Evolutionary conservation across 2,113 vertebrate genomes (phyloP).

Genomic region (Xyliphius kryptos): DNA sequence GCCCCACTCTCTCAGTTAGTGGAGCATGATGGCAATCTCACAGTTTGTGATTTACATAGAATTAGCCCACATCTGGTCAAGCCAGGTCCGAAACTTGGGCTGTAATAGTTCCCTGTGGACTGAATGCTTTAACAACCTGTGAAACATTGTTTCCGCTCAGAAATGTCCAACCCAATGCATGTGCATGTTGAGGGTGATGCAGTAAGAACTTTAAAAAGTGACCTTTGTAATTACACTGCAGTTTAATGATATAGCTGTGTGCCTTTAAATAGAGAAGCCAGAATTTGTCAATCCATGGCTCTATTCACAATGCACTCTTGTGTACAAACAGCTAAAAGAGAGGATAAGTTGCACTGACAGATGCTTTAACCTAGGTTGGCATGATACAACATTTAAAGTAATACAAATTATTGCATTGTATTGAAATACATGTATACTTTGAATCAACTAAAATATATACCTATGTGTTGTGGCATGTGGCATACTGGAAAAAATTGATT

Average conservation of each 20-base stretch:
- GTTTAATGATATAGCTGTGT: constrained; percentile 35
- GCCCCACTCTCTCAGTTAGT: constrained; percentile 48
- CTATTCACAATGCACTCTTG: constrained; percentile 24
- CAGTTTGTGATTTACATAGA: constrained; percentile 51
- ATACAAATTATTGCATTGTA: too few species aligned
- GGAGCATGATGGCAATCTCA: constrained; percentile 48
- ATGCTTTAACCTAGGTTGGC: too few species aligned
- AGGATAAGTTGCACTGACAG: constrained; percentile 10
- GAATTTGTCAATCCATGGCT: constrained; percentile 24
- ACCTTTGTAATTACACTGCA: constrained; percentile 30
- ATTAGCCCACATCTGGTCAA: constrained; percentile 49
- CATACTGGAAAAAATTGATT: too few species aligned
- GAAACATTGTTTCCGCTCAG: constrained; percentile 46
- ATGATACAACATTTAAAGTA: too few species aligned
- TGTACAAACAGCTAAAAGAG: constrained; percentile 30
- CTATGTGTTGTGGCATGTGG: too few species aligned
- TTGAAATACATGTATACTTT: too few species aligned
- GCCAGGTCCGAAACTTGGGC: constrained; percentile 27
- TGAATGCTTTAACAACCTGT: too few species aligned
- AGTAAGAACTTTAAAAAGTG: constrained; percentile 34
- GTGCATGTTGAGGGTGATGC: constrained; percentile 15
- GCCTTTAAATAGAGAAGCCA: constrained; percentile 20
- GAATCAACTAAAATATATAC: too few species aligned
- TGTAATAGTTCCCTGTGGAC: constrained; percentile 34
- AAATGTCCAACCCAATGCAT: constrained; percentile 5